Conservation (phyloP, 2,888 invertebrate genomes). For the Eupelmus urozonus region DNA sequence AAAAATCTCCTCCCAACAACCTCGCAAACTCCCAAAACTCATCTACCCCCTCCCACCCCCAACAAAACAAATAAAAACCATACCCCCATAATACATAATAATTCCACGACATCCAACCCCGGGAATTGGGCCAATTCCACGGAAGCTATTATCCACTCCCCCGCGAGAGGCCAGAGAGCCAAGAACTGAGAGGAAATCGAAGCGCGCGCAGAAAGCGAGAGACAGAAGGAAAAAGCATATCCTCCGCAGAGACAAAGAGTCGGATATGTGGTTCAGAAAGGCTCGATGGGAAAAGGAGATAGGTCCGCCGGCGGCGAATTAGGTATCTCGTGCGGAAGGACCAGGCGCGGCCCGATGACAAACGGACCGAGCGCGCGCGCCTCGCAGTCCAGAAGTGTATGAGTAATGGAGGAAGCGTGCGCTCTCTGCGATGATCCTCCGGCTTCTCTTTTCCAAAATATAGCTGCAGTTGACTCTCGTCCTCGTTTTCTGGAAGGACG, state of each 20-base stretch:
- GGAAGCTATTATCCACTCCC: neutral
- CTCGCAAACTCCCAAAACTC: too few species aligned
- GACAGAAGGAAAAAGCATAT: slow-evolving; percentile 18
- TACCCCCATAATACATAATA: slow-evolving; percentile 32
- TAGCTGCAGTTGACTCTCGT: neutral
- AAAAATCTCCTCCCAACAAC: too few species aligned
- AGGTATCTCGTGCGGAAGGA: slow-evolving; percentile 46
- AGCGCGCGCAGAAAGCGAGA: slow-evolving; percentile 48
- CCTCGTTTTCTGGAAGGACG: neutral
- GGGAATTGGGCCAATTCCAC: slow-evolving; percentile 44
- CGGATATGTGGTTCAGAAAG: slow-evolving; percentile 22
- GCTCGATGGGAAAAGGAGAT: slow-evolving; percentile 36
- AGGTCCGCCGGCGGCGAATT: slow-evolving; percentile 49
- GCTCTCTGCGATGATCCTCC: neutral
- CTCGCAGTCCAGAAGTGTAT: slow-evolving; percentile 35
- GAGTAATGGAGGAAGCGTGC: slow-evolving; percentile 48
- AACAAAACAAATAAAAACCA: neutral
- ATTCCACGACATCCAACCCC: slow-evolving; percentile 28
- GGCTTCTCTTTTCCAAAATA: neutral
- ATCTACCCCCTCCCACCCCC: too few species aligned
- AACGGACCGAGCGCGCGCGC: slow-evolving; percentile 61
- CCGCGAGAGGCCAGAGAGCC: neutral
- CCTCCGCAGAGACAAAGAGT: neutral
- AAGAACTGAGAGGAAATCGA: slow-evolving; percentile 59
- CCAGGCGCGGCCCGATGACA: slow-evolving; percentile 60